Conservation (phyloP, 2,797 vertebrate species). For the Ambastaia sidthimunki region DNA sequence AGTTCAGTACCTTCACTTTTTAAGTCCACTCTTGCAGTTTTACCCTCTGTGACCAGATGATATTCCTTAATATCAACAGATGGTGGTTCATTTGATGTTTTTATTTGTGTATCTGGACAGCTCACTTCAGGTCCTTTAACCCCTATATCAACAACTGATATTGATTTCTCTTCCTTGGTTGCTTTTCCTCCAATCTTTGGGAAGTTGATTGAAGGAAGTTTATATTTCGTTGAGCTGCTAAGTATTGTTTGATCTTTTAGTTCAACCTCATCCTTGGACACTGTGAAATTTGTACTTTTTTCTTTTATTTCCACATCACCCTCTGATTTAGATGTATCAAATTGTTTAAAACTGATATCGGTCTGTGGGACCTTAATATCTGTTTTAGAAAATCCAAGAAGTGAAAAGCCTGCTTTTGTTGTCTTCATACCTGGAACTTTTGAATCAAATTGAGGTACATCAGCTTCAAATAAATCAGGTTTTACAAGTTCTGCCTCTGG, state of each 20-base stretch:
- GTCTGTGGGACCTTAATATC: conserved; percentile 43
- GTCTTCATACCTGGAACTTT: conserved; percentile 50
- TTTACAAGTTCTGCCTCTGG: conserved; percentile 40
- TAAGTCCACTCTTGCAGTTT: conserved; percentile 25
- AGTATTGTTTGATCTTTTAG: conserved; percentile 1
- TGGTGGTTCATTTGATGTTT: conserved; percentile 2
- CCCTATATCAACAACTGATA: conserved; percentile 4
- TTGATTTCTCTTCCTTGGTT: conserved; percentile 2
- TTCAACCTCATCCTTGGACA: conserved; percentile 40
- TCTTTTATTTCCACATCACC: conserved; percentile 39
- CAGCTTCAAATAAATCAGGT: conserved; percentile 23
- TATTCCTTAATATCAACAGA: conserved; percentile 33
- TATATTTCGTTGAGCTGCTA: conserved; percentile 44
- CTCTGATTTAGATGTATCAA: conserved; percentile 48
- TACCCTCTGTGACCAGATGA: conserved; percentile 16
- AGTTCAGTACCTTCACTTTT: conserved; percentile 17
- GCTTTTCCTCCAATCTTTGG: conserved; percentile 46
- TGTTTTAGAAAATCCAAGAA: conserved; percentile 57
- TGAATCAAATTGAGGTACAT: conserved; percentile 45
- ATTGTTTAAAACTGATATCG: conserved; percentile 43
- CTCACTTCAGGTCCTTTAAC: conserved; percentile 39
- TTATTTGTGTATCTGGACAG: conserved; percentile 22
- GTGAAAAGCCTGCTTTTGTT: conserved; percentile 50
- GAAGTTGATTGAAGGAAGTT: conserved; percentile 49
- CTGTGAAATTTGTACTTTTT: conserved; percentile 38